Conservation (phyloP, 2,113 vertebrate species). For the Lampris incognitus region DNA sequence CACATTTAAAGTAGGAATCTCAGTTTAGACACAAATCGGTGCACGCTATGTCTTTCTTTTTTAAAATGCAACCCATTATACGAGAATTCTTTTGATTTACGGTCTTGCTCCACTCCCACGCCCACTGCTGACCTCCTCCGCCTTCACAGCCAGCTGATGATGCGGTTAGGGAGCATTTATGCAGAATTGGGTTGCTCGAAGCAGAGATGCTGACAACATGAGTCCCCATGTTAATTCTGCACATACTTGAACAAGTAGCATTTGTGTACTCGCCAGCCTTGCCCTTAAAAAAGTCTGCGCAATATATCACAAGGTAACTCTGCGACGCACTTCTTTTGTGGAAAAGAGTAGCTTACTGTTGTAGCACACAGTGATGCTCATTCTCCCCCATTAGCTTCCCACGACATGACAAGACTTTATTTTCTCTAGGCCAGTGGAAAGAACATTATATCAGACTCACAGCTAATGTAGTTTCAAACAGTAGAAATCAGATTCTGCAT, state of each 20-base stretch:
- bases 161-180: constrained; percentile 54
- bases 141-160: constrained; percentile 52
- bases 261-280: constrained; percentile 1
- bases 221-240: constrained; percentile 27
- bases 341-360: background rate
- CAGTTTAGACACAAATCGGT: too few species aligned
- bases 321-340: background rate
- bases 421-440: too few species aligned
- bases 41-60: too few species aligned
- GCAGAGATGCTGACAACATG: constrained; percentile 35
- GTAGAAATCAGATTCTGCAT: too few species aligned
- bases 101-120: constrained; percentile 56
- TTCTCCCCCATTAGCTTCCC: background rate
- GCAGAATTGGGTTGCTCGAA: constrained; percentile 31
- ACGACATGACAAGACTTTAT: too few species aligned
- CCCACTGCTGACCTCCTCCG: constrained; percentile 56
- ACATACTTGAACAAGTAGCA: constrained; percentile 33
- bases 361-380: background rate
- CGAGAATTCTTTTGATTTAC: constrained; percentile 55
- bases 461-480: too few species aligned
- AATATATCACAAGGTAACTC: background rate
- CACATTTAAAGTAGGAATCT: too few species aligned
- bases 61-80: too few species aligned
- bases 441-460: too few species aligned
- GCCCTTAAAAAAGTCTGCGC: background rate